phyloP scores from a whole-genome alignment of 2,113 vertebrate species.

The Nothoprocta pentlandii region DNA sequence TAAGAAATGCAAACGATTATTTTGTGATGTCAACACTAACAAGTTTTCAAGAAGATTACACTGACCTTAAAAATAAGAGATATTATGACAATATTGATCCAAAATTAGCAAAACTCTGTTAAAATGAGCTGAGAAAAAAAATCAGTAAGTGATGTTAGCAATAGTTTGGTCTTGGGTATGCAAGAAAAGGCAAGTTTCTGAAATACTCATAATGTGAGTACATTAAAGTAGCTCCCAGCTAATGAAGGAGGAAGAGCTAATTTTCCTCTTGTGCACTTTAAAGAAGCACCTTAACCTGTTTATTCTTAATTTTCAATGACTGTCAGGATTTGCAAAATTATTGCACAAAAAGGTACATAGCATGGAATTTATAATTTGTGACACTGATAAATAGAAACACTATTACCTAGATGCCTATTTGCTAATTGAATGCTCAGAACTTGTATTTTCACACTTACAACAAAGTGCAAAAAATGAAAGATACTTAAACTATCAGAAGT shows the following conservation, averaged over 20 bases:
- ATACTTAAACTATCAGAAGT: not conserved
- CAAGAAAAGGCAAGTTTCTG: not conserved
- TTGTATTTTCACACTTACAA: not conserved
- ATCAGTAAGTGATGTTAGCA: not conserved
- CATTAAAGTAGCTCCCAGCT: not conserved
- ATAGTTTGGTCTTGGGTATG: not conserved
- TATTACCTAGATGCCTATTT: not conserved
- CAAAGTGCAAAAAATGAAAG: not conserved
- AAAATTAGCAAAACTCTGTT: conserved; percentile 6
- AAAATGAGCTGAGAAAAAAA: conserved; percentile 17
- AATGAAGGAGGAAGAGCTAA: not conserved
- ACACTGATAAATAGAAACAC: not conserved
- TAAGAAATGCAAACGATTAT: conserved; percentile 5
- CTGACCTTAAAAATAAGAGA: conserved; percentile 54
- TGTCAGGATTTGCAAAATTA: not conserved
- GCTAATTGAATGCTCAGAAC: not conserved
- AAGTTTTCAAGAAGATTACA: conserved; percentile 17
- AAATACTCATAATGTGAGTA: not conserved
- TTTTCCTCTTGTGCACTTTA: not conserved
- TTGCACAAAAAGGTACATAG: not conserved
- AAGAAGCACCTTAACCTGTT: not conserved
- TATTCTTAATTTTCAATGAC: not conserved
- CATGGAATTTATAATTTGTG: not conserved
- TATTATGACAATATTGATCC: conserved; percentile 14
- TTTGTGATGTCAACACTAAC: conserved; percentile 45